Conservation (phyloP, 2,797 vertebrate species). For the Spondyliosoma cantharus region DNA sequence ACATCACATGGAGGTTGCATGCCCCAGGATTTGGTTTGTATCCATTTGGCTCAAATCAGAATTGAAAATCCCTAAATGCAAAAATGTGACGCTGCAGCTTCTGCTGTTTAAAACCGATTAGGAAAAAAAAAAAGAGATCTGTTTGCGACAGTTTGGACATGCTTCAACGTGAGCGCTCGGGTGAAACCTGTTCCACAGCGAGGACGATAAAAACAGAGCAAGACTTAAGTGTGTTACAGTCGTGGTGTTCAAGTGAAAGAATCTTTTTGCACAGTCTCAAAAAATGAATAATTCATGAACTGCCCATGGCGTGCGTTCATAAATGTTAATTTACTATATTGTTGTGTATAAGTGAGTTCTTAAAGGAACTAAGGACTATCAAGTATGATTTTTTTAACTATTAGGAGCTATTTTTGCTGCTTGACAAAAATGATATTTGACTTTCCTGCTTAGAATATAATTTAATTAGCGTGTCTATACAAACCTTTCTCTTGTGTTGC, state of each 20-base stretch:
- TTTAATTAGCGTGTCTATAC: background rate
- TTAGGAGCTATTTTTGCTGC: conserved; percentile 11
- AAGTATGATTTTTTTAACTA: background rate
- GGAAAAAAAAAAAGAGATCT: conserved; percentile 21
- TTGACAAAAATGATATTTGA: conserved; percentile 10
- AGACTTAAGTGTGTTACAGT: conserved; percentile 19
- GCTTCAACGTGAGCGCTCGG: conserved; percentile 25
- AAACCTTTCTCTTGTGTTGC: background rate
- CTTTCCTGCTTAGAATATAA: background rate
- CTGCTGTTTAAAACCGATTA: conserved; percentile 43
- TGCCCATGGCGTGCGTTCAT: conserved; percentile 25
- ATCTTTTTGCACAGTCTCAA: conserved; percentile 9
- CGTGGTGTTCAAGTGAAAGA: conserved; percentile 3
- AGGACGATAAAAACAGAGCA: background rate
- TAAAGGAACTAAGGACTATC: background rate
- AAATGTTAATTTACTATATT: conserved; percentile 21
- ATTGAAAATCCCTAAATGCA: conserved; percentile 59
- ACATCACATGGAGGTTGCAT: conserved; percentile 45
- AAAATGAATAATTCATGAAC: conserved; percentile 38
- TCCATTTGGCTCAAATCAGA: conserved; percentile 58
- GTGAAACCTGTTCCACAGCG: conserved; percentile 12
- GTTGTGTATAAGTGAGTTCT: conserved; percentile 9
- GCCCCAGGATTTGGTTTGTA: conserved; percentile 64
- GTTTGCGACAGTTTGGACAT: conserved; percentile 1
- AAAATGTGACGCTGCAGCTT: conserved; percentile 52